Base-by-base conservation (phyloP, 2,888 invertebrate species). In the Polydesmus complanatus region DNA sequence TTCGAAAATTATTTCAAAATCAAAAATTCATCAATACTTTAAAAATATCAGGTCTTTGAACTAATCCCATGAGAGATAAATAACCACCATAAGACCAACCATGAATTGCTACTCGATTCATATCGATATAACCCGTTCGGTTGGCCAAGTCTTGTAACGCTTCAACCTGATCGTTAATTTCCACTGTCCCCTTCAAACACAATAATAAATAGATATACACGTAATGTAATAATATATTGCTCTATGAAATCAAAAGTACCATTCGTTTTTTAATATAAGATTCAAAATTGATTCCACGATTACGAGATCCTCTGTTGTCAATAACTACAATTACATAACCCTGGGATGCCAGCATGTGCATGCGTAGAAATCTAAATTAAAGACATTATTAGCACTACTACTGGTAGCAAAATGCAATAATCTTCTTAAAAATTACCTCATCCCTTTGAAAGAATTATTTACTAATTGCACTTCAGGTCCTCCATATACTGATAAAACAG, bases 11-110 rank as follows among this genome's bases (percentile, higher is more conserved):
- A 8, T 18, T 14, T 22, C 5, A 50, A 49, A 56, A 19, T 48
- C n/a, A n/a, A n/a, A n/a, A n/a, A n/a, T n/a, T n/a, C n/a, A n/a
- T n/a, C n/a, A n/a, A n/a, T 69, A 92, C 86, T 79, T 93, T 93
- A 77, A 96, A 97, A 64, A 94, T 79, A 69, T 93, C 85, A 0
- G 95, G 92, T 71, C 90, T 83, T 65, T 94, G 92, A 63, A 90
- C 89, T 53, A 98, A 78, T 1, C 90, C 95, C 83, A 96, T 89
- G 27, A 98, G 81, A 63, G 95, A 91, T 48, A 98, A 80, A 77
- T 97, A 98, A 27, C 97, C 98, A 78, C 97, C 98, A 71, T 98
- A 99, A 52, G 96, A 96, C 96, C 97, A 98, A 0, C 98, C 98
- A 72, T 94, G 93, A 68, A 98, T 90, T 0, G 92, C 96, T 18